phyloP scores from a whole-genome alignment of 2,888 invertebrate genomes.

The Crioceris asparagi region DNA sequence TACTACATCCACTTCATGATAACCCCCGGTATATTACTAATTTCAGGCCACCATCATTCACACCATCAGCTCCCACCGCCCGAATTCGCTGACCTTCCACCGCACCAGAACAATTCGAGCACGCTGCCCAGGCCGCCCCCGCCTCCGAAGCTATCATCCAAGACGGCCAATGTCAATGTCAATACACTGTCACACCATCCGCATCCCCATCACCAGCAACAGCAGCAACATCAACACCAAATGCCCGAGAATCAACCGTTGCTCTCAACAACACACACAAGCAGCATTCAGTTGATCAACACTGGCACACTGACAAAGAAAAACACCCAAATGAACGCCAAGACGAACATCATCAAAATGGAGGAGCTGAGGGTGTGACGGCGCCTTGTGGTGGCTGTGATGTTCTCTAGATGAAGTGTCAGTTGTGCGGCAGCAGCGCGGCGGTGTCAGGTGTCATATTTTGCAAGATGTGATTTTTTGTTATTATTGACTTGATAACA shows the following conservation, averaged over 20 bases:
- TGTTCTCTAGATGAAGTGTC: no score
- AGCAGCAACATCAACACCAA: slow-evolving; percentile 29
- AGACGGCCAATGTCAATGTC: slow-evolving; percentile 42
- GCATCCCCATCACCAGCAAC: slow-evolving; percentile 41
- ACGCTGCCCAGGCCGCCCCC: slow-evolving; percentile 66
- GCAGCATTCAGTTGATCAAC: slow-evolving; percentile 68
- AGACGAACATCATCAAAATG: slow-evolving; percentile 51
- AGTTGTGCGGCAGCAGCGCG: no score
- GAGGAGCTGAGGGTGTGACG: slow-evolving; percentile 79
- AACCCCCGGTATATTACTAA: no score
- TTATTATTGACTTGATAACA: no score
- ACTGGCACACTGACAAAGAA: slow-evolving; percentile 69
- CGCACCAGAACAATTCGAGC: slow-evolving; percentile 57
- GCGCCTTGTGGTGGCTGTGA: slow-evolving; percentile 28
- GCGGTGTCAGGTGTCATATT: no score
- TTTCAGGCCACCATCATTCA: slow-evolving; percentile 56
- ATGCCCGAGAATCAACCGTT: slow-evolving; percentile 58
- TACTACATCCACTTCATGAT: no score
- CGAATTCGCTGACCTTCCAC: slow-evolving; percentile 72
- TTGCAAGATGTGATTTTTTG: no score
- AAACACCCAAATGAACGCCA: slow-evolving; percentile 54
- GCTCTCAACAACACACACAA: slow-evolving; percentile 60
- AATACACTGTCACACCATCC: slow-evolving; percentile 36
- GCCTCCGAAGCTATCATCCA: slow-evolving; percentile 59
- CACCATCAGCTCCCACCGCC: slow-evolving; percentile 72